phyloP scores from a whole-genome alignment of 2,797 vertebrate genomes.

The Characodon lateralis region DNA sequence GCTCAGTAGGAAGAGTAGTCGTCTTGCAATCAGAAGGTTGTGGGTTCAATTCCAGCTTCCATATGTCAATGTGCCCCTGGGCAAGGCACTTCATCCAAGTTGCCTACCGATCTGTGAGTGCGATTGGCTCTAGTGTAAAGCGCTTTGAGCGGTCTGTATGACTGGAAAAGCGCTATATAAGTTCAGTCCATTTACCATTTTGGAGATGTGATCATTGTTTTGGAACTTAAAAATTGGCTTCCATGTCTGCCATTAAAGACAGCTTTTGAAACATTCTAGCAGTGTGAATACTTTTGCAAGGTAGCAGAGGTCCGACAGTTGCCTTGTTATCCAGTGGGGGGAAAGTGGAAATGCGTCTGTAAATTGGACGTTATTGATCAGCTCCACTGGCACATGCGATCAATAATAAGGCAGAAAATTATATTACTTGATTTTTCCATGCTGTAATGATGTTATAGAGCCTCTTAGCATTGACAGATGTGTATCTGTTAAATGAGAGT shows the following conservation, averaged over 20 bases:
- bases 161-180: too few species aligned
- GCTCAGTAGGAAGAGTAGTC: too few species aligned
- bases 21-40: too few species aligned
- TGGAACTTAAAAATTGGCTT: neutral
- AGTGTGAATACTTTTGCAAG: neutral
- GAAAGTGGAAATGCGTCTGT: slow-evolving; percentile 20
- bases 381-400: slow-evolving; percentile 46
- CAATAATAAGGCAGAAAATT: slow-evolving; percentile 56
- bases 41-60: too few species aligned
- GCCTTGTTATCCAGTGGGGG: slow-evolving; percentile 23
- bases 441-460: slow-evolving; percentile 49
- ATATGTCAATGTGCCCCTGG: too few species aligned
- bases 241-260: neutral
- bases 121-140: too few species aligned
- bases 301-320: neutral
- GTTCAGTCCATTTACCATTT: too few species aligned
- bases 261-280: neutral
- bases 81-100: too few species aligned
- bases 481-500: slow-evolving; percentile 36
- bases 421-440: slow-evolving; percentile 39
- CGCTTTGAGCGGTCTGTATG: too few species aligned
- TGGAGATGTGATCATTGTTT: neutral
- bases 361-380: slow-evolving; percentile 57
- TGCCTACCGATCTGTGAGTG: too few species aligned
- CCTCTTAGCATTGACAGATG: slow-evolving; percentile 46